Conservation (phyloP, 2,888 invertebrate genomes). For the Sarcophaga subvicina region DNA sequence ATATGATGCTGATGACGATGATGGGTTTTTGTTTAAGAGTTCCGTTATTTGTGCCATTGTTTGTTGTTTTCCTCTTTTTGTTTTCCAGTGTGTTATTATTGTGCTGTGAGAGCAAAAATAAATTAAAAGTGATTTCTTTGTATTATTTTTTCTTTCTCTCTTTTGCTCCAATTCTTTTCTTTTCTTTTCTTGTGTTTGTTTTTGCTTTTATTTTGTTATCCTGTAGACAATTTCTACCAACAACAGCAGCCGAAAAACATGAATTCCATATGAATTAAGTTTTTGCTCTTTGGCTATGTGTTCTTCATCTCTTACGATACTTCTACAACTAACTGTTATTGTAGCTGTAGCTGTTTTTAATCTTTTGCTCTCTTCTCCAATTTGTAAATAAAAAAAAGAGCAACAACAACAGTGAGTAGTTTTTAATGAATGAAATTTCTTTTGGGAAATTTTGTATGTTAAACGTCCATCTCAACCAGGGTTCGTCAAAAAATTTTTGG, state of each 20-base stretch:
- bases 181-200: no score
- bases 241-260: slow-evolving; percentile 16
- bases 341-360: not conserved
- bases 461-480: not conserved
- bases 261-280: slow-evolving; percentile 57
- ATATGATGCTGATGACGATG: not conserved
- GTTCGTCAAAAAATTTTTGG: no score
- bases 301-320: not conserved
- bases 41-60: slow-evolving; percentile 63
- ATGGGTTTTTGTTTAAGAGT: slow-evolving; percentile 40
- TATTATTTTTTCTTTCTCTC: not conserved
- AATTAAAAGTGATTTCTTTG: not conserved
- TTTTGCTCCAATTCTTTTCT: not conserved
- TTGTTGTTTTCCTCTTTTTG: slow-evolving; percentile 28
- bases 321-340: not conserved
- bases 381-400: no score
- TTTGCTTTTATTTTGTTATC: no score
- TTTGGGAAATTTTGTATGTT: slow-evolving; percentile 10
- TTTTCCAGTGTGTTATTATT: slow-evolving; percentile 47
- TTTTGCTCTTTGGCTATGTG: slow-evolving; percentile 15
- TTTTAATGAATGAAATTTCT: slow-evolving; percentile 47
- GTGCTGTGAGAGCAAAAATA: slow-evolving; percentile 16
- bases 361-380: not conserved
- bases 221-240: not conserved
- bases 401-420: not conserved